Base-by-base conservation (phyloP, 1,140 invertebrate genomes). In the Drosophila pruinosa region DNA sequence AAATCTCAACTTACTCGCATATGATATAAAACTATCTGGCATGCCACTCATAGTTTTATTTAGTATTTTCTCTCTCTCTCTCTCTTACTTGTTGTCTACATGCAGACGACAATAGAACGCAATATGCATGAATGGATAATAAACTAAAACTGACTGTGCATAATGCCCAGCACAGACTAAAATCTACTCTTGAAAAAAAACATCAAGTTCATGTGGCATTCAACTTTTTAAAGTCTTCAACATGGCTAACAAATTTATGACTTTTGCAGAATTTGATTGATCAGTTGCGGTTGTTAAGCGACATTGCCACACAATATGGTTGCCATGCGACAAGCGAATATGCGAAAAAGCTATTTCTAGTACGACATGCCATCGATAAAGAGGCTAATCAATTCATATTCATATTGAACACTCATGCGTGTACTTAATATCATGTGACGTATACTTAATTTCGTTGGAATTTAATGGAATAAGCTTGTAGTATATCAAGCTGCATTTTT, bases 41-140 rank as follows among this genome's bases (percentile, higher is more conserved):
- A 36, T 52, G 47, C 39, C 70, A 67, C 72, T 73, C 61, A 45
- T 57, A 24, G 59, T 75, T 48, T 41, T 14, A 65, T 56, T 61
- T 15, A 17, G 12, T 73, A 54, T 61, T 75, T 68, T 45, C 3
- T 21, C 8, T 22, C 2, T 43, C 6, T 31, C 15, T 14, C 4
- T 5, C 28, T 31, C 10, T 2, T 34, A n/a, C 8, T 2, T n/a
- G 31, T 31, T 28, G 26, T 48, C 24, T 26, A 7, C 47, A 5
- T 6, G n/a, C 59, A 63, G 67, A 64, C 59, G 39, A 70, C 59
- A 70, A 70, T 63, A 28, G 48, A 21, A 28, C 17, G 6, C 5
- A 7, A 47, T 34, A 22, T 22, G 41, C 12, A 6, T 22, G 17
- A 24, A 38, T 57, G 43, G 15, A 63, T 31, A 56, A 45, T 47